Evolutionary conservation across 1,140 invertebrate species (phyloP), one percentile per base, ranked within the genome.

Genomic region (Eubasilissa regina): DNA sequence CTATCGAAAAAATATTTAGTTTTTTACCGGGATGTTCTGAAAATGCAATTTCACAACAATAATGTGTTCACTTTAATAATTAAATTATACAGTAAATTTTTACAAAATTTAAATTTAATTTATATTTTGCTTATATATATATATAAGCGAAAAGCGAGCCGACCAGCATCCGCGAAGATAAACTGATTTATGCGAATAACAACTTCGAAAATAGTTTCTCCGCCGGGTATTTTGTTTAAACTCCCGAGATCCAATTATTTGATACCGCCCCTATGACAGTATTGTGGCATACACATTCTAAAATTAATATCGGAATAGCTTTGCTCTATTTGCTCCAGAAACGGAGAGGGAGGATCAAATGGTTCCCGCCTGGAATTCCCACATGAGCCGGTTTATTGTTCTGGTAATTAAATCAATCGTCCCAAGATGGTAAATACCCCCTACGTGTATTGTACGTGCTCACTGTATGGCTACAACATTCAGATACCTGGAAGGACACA

Each of bases 181-280:
- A 58, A 58, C 55, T 15, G 55, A 58, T 15, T 19, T 58, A 19
- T 12, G 7, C 55, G 15, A 19, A 58, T 19, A 58, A 58, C 55
- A 58, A 58, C 3, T 8, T 17, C 21, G 55, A 58, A 58, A 58
- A 58, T 58, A 58, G 15, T 58, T 21, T 35, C 9, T 58, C 55
- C 17, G 55, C 17, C 17, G 25, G 7, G 55, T 19, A 58, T 58
- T 19, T 58, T 58, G 15, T 58, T 58, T 58, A 58, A 43, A 44
- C 60, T 64, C 35, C 55, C 11, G 35, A 43, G 60, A 64, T 64
- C 35, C 60, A 64, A 64, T 64, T 64, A 64, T 64, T 64, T 64
- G 60, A 64, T 64, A 44, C 12, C 60, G 35, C 60, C 25, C 12
- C 60, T n/a, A 64, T 51, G 35, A 43, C 21, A 19, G 60, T n/a